Base-by-base conservation (phyloP, 2,797 vertebrate genomes). In the Cichlasoma orientale region DNA sequence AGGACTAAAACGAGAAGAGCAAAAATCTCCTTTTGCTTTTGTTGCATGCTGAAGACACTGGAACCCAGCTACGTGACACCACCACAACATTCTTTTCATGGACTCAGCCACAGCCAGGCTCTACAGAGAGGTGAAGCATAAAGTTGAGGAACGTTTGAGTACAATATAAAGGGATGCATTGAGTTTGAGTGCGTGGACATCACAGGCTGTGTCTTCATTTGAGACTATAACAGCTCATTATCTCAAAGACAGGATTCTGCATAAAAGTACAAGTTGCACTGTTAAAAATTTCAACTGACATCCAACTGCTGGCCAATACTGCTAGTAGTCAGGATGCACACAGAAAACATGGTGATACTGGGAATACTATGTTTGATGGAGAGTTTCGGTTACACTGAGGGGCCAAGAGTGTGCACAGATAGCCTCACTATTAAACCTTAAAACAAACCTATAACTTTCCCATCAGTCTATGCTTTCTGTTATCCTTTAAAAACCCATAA, bases 401-500 rank as follows among this genome's bases (percentile, higher is more conserved):
- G 38, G 33, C 18, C 74, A 74, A 74, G 70, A 68, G 53, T 74
- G 36, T 19, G 6, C 14, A 23, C 10, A 21, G n/a, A 54, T 10
- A n/a, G 8, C 8, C 50, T 52, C 52, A 54, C 4, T 55, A 25
- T 14, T 31, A 13, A 72, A 56, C 33, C 44, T 53, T 4, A 27
- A 53, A 59, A 56, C 25, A 71, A 50, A 69, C 12, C 19, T n/a
- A 12, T 9, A 63, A 50, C 76, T n/a, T 33, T 69, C 36, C 59
- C 21, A 59, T 76, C 47, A 56, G 7, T 53, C 18, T 29, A 19
- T 23, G 69, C 52, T 66, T 23, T 71, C 29, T 68, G 53, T 58
- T 69, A 57, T 6, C 13, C 52, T 54, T 12, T 54, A 31, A 77
- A 77, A 80, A 41, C 19, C 6, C 11, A 18, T 71, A 77, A 82